Evolutionary conservation across 2,797 vertebrate genomes (phyloP), one percentile per base, ranked within the genome.

Genomic region (Etheostoma perlongum): DNA sequence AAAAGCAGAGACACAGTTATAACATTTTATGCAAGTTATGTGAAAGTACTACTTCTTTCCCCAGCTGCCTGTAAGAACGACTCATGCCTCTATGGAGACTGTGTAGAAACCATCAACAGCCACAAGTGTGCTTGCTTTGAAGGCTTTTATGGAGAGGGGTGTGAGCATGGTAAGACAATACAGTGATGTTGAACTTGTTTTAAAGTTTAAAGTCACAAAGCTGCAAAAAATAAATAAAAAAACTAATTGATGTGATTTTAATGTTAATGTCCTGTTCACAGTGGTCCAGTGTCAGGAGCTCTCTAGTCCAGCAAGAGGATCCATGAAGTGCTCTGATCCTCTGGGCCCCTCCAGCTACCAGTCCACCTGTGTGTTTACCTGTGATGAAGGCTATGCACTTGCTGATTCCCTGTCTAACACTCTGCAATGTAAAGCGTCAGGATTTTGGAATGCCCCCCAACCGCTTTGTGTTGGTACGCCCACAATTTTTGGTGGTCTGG

Each of bases 51-150:
- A 72, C 14, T 62, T 68, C 9, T 70, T 57, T 51, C 36, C 23
- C 2, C 61, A 96, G 96, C 95, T 58, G 95, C 96, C 58, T 96
- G 96, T 83, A 74, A 92, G 55, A 25, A 1, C 0, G 82, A 93
- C 57, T 95, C 92, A 1, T 96, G 96, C 53, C 2, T 14, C 6
- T 7, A 95, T 2, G 96, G 95, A 72, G 95, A 96, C 4, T 96
- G 96, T 70, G 91, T 96, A 1, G 96, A 96, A 82, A 96, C 92
- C 79, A 96, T 96, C 67, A 94, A 96, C 87, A 95, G 72, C 73
- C 94, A 95, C 79, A 74, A 0, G 10, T 96, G 96, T 69, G 18
- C 67, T 0, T 96, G 96, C 46, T 87, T 74, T 58, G 79, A 92
- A 36, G 96, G 96, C 11, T 96, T 95, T 89, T 90, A 88, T 14